Evolutionary conservation across 2,113 vertebrate species (phyloP).

Genomic region (Nansenia antarctica): DNA sequence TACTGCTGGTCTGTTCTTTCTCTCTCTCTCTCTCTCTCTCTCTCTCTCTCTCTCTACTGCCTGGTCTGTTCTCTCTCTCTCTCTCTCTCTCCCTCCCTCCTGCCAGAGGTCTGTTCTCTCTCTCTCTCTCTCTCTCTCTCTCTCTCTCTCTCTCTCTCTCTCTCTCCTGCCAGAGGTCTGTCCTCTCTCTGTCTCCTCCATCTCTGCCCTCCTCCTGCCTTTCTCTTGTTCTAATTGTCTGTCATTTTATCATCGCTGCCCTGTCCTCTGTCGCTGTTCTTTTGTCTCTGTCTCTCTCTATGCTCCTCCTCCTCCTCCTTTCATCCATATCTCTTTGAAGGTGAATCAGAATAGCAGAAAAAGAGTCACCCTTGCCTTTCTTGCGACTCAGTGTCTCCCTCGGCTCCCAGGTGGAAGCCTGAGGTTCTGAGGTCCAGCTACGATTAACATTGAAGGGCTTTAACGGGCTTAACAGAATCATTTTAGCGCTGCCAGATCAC

Average conservation of each 20-base stretch:
- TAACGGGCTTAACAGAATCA: conserved; percentile 50
- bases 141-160: not conserved
- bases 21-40: not conserved
- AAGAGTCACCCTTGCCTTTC: no score
- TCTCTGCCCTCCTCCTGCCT: not conserved
- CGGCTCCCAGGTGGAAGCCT: conserved; percentile 32
- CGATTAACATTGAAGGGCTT: conserved; percentile 44
- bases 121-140: not conserved
- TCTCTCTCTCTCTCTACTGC: not conserved
- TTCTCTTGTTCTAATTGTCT: not conserved
- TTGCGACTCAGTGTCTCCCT: not conserved
- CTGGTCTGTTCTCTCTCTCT: no score
- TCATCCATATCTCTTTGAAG: no score
- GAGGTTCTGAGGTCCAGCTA: conserved; percentile 28
- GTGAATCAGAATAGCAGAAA: no score
- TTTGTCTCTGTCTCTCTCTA: not conserved
- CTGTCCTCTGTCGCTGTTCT: not conserved
- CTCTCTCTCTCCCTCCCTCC: not conserved
- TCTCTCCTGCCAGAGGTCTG: not conserved
- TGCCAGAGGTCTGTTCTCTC: not conserved
- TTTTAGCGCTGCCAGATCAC: conserved; percentile 61
- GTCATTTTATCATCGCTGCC: not conserved
- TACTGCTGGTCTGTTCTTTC: conserved; percentile 5
- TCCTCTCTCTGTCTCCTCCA: not conserved
- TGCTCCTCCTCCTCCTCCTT: not conserved